A percentile compares a stretch with the other conserved stretches of the same genome.
phyloP scores from a whole-genome alignment of 2,888 invertebrate species.

The Mystacides longicornis region DNA sequence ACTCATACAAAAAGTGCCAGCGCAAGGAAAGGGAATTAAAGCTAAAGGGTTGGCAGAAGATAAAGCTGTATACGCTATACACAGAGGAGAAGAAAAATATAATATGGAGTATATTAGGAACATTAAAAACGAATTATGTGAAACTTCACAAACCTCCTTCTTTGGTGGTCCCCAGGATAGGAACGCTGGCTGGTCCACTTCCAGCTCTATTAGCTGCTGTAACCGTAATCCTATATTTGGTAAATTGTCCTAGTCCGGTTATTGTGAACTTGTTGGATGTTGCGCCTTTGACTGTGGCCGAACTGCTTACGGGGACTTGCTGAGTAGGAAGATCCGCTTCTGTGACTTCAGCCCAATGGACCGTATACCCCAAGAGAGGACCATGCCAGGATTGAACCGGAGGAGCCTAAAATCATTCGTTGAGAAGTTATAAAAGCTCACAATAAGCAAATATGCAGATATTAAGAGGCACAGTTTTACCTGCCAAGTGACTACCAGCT shows the following conservation, averaged over 20 bases:
- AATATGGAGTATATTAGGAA: too few relatives aligned
- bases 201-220: conserved; percentile 60
- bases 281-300: conserved; percentile 41
- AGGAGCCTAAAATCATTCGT: conserved; percentile 48
- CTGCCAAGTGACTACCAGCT: conserved; percentile 69
- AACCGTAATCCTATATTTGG: conserved; percentile 58
- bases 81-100: too few relatives aligned
- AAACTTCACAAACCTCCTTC: conserved; percentile 48
- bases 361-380: conserved; percentile 67
- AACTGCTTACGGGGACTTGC: conserved; percentile 12
- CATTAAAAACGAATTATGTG: too few relatives aligned
- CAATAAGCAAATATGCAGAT: background rate
- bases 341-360: conserved; percentile 57
- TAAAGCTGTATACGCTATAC: too few relatives aligned
- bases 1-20: too few relatives aligned
- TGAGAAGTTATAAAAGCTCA: background rate
- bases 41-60: too few relatives aligned
- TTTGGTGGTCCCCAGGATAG: conserved; percentile 53
- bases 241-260: conserved; percentile 52
- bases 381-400: conserved; percentile 66
- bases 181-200: conserved; percentile 53
- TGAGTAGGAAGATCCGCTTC: conserved; percentile 28
- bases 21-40: too few relatives aligned
- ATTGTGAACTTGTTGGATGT: conserved; percentile 42
- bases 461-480: conserved; percentile 34